A percentile compares a stretch with the other conserved stretches of the same genome.
These are phyloP conservation scores for Agrilus cyanescens DNA, from an alignment of 2,888 invertebrate species.

Conservation along the genomic window DNA sequence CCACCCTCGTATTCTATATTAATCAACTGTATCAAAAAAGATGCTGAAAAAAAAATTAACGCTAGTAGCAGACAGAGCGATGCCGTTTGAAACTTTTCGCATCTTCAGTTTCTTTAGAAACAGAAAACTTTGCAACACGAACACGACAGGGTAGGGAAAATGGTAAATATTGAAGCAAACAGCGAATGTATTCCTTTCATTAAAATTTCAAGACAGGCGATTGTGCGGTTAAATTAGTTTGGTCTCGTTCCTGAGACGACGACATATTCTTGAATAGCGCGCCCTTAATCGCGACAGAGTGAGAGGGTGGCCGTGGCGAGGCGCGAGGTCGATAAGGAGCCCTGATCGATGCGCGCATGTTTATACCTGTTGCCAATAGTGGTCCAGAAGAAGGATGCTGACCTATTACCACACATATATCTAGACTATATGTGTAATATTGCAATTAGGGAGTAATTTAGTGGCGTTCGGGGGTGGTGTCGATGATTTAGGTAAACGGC, in stretches of 20 bases:
- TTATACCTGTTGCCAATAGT: conserved; percentile 24
- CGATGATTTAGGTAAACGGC: neutral
- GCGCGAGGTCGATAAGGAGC: conserved; percentile 13
- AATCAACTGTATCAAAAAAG: too few relatives aligned
- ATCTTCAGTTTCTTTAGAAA: too few relatives aligned
- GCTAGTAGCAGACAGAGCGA: too few relatives aligned
- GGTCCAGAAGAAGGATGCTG: conserved; percentile 19
- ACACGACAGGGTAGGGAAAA: neutral
- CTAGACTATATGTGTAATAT: conserved; percentile 9
- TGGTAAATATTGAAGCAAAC: conserved; percentile 8
- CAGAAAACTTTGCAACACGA: too few relatives aligned
- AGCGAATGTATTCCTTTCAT: conserved; percentile 7
- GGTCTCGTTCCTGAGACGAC: conserved; percentile 4
- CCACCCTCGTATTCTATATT: too few relatives aligned
- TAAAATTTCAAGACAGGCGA: conserved; percentile 11
- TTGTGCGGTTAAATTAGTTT: conserved; percentile 15
- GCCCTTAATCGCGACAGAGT: conserved; percentile 10
- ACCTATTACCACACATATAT: conserved; percentile 15
- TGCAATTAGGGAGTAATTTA: conserved; percentile 16
- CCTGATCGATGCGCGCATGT: conserved; percentile 11
- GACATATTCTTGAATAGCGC: conserved; percentile 5
- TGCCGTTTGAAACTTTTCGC: too few relatives aligned
- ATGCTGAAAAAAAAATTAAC: too few relatives aligned
- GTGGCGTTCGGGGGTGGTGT: conserved; percentile 13
- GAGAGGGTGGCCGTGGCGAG: conserved; percentile 7